Evolutionary conservation across 2,888 invertebrate genomes (phyloP).

Genomic region (Melanchra persicariae): DNA sequence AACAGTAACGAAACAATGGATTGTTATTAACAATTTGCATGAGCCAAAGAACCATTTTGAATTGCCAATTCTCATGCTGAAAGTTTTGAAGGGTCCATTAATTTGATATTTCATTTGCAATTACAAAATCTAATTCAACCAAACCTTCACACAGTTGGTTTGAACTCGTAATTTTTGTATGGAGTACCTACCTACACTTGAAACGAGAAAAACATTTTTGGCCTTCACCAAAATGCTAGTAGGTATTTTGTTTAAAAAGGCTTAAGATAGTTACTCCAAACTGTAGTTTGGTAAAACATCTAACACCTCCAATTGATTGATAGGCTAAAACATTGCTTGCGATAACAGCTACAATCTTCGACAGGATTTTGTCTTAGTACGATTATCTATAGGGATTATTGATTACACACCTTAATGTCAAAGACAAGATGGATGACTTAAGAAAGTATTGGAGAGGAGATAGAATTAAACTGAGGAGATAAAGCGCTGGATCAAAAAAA

Average conservation of each 20-base stretch:
- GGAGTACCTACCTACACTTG: neutral
- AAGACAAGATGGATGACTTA: neutral
- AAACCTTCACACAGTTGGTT: neutral
- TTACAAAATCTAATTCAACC: constrained; percentile 5
- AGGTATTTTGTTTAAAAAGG: constrained; percentile 9
- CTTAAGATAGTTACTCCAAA: neutral
- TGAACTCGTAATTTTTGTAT: constrained; percentile 11
- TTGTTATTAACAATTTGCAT: constrained; percentile 35
- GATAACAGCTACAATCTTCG: neutral
- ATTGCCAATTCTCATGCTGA: constrained; percentile 10
- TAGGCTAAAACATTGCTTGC: constrained; percentile 4
- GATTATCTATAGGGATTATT: neutral
- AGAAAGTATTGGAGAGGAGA: neutral
- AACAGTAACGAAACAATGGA: constrained; percentile 27
- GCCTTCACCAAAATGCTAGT: neutral
- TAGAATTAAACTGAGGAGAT: too few species aligned
- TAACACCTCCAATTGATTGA: constrained; percentile 24
- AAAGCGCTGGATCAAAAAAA: neutral
- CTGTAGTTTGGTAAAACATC: constrained; percentile 20
- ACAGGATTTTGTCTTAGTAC: neutral
- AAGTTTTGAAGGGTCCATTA: constrained; percentile 9
- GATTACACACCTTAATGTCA: neutral
- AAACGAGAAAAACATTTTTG: neutral
- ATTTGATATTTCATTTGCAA: constrained; percentile 10
- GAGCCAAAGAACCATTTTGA: constrained; percentile 22